A percentile compares a stretch with the other conserved stretches of the same genome.
phyloP scores from a whole-genome alignment of 1,140 invertebrate genomes.

The Neuroterus valhalla region DNA sequence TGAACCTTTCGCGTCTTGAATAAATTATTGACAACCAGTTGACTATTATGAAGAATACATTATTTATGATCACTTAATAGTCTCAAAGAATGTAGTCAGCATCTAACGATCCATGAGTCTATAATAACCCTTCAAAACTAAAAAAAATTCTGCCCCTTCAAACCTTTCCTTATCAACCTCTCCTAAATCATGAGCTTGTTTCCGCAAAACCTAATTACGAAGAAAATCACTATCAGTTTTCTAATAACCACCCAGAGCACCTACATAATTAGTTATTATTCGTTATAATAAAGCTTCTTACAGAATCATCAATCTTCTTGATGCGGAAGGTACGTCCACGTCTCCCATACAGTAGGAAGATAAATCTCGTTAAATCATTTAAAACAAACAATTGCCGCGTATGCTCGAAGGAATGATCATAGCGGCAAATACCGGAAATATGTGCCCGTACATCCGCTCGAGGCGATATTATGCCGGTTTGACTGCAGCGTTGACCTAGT shows the following conservation, averaged over 20 bases:
- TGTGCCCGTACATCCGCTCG: slow-evolving; percentile 29
- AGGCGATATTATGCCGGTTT: slow-evolving; percentile 7
- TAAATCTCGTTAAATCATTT: slow-evolving; percentile 25
- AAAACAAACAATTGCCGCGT: slow-evolving; percentile 8
- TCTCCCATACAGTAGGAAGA: neutral
- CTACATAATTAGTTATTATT: neutral
- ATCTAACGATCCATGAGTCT: neutral
- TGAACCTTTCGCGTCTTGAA: no score
- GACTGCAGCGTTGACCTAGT: slow-evolving; percentile 13
- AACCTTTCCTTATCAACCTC: neutral
- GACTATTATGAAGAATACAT: neutral
- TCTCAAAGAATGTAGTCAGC: neutral
- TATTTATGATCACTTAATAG: neutral
- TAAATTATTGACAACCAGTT: no score
- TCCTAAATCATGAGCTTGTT: neutral
- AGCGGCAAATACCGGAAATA: slow-evolving; percentile 20
- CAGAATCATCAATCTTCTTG: slow-evolving; percentile 1
- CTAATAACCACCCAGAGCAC: neutral
- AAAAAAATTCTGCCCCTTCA: neutral
- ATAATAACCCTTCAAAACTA: neutral
- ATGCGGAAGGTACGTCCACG: neutral
- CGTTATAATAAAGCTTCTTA: neutral
- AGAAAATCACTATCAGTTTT: neutral
- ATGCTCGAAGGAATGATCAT: neutral
- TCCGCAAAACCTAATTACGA: neutral